These are phyloP conservation scores for Poeciliopsis retropinna DNA, from an alignment of 2,113 vertebrate genomes.

Conservation along the genomic window DNA sequence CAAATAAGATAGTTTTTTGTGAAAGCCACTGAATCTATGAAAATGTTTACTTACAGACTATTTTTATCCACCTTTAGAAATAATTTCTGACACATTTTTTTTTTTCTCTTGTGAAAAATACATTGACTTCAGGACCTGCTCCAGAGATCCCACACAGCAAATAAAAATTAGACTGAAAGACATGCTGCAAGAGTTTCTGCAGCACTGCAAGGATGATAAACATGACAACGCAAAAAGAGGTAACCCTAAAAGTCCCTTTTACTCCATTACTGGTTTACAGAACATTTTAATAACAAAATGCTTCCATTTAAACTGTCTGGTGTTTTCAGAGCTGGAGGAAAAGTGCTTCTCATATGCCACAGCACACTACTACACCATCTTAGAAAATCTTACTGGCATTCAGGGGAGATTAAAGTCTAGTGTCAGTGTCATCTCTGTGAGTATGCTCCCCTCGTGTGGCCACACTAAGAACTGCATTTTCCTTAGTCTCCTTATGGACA, in stretches of 20 bases:
- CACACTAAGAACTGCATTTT: conserved; percentile 1
- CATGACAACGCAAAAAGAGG: no score
- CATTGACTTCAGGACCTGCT: conserved; percentile 76
- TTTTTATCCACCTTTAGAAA: background rate
- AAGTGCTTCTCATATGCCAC: no score
- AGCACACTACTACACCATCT: no score
- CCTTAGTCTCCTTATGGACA: conserved; percentile 77
- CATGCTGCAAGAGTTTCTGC: conserved; percentile 69
- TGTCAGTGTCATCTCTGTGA: conserved; percentile 84
- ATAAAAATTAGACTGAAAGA: conserved; percentile 57
- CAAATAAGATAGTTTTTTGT: no score
- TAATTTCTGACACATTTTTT: background rate
- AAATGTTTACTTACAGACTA: background rate
- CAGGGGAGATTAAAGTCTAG: conserved; percentile 78
- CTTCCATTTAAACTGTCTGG: no score
- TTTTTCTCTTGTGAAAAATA: background rate
- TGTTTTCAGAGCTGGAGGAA: no score
- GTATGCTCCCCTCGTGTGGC: conserved; percentile 64
- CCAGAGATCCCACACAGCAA: conserved; percentile 83
- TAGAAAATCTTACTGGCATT: background rate
- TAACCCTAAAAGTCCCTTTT: no score
- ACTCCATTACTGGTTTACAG: no score
- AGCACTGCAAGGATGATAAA: no score
- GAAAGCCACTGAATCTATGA: no score
- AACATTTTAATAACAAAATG: no score